Evolutionary conservation across 1,140 invertebrate species (phyloP).

Genomic region (Atta texana): DNA sequence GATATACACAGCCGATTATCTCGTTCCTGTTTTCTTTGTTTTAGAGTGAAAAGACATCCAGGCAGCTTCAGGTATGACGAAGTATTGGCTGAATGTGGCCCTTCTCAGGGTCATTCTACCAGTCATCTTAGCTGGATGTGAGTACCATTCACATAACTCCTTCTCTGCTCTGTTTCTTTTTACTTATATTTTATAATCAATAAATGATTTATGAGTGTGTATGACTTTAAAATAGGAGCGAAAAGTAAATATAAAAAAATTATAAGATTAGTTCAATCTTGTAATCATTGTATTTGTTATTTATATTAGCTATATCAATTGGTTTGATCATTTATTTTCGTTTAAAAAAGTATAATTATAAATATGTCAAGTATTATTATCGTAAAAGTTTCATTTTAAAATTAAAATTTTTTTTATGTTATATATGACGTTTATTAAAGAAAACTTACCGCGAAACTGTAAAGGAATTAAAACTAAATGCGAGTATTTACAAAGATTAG

Average conservation of each 20-base stretch:
- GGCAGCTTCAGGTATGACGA: constrained; percentile 76
- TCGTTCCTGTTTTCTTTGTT: constrained; percentile 47
- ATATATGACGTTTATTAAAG: not conserved
- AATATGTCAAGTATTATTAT: not conserved
- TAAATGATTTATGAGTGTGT: not conserved
- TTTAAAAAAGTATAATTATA: not conserved
- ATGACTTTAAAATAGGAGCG: not conserved
- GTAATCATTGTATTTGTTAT: not conserved
- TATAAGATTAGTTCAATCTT: not conserved
- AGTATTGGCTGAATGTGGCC: constrained; percentile 83
- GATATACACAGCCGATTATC: not conserved
- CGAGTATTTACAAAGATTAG: not conserved
- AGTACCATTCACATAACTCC: constrained; percentile 69
- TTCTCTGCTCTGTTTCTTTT: not conserved
- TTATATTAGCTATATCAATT: not conserved
- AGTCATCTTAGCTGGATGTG: constrained; percentile 80
- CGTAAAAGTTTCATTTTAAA: too few relatives aligned
- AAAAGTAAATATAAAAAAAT: not conserved
- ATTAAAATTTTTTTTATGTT: not conserved
- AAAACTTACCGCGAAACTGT: not conserved
- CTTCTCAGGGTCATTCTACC: constrained; percentile 83
- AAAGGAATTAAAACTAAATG: not conserved
- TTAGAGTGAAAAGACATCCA: constrained; percentile 68
- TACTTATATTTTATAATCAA: not conserved
- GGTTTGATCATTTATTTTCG: not conserved